phyloP scores from a whole-genome alignment of 2,797 vertebrate genomes.

The Trachurus trachurus region DNA sequence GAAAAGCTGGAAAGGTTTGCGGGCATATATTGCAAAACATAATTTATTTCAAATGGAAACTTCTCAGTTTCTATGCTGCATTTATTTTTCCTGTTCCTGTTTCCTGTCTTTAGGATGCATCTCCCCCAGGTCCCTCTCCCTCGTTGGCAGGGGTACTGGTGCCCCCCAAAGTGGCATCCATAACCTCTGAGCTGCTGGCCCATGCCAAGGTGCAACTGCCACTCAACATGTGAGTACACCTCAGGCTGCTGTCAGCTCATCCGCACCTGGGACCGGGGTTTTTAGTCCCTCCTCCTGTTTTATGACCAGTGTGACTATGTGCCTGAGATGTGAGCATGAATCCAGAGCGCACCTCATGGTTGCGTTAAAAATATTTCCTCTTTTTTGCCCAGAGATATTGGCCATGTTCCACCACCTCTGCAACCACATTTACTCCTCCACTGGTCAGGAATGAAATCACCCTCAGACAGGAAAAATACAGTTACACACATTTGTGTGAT shows the following conservation, averaged over 20 bases:
- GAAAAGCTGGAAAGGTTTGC: constrained; percentile 35
- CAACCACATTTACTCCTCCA: constrained; percentile 68
- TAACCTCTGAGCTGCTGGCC: constrained; percentile 91
- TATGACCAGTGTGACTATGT: constrained; percentile 14
- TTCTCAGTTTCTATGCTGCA: constrained; percentile 10
- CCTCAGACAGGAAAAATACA: constrained; percentile 54
- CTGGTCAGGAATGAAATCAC: constrained; percentile 69
- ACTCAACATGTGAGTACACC: constrained; percentile 95
- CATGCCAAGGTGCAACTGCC: constrained; percentile 95
- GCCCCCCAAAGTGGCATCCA: constrained; percentile 89
- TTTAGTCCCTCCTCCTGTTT: constrained; percentile 16
- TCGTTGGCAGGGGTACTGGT: constrained; percentile 80
- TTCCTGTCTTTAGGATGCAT: constrained; percentile 87
- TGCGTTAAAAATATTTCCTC: constrained; percentile 63
- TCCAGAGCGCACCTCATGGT: constrained; percentile 48
- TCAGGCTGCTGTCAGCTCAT: constrained; percentile 44
- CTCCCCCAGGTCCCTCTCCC: constrained; percentile 85
- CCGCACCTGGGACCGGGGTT: constrained; percentile 26
- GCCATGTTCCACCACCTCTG: constrained; percentile 65
- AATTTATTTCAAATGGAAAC: constrained; percentile 40
- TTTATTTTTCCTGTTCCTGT: constrained; percentile 31
- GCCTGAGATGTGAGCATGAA: constrained; percentile 37
- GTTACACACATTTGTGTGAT: constrained; percentile 36
- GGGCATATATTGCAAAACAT: constrained; percentile 9
- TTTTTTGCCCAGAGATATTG: constrained; percentile 62